Base-by-base conservation (phyloP, 2,797 vertebrate species). In the Chiropotes sagulatus region DNA sequence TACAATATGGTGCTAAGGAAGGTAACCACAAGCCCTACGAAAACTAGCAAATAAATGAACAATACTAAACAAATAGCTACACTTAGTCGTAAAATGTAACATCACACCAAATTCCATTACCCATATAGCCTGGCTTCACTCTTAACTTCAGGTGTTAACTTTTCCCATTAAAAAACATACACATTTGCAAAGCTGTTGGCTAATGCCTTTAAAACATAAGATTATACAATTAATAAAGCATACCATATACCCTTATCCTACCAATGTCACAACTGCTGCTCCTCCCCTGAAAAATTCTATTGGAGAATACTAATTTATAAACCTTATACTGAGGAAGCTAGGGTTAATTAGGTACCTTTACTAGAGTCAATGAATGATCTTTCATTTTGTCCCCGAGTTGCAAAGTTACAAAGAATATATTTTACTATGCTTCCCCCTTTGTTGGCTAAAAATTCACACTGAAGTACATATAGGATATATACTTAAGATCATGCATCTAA, bases 41-140 rank as follows among this genome's bases (percentile, higher is more conserved):
- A 46, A 88, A 92, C 61, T 57, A 64, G 10, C 64, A 73, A 20
- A 89, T 46, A 96, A 97, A 88, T 61, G 36, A 75, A 94, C 14
- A 82, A 89, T 79, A 75, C 54, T 78, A 73, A 93, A 78, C 54
- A 91, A 84, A 52, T 7, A 88, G 17, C 64, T 75, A 80, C n/a
- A 39, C 50, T 93, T 70, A 83, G 54, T 72, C 15, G 12, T 90
- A 88, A 96, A 95, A 70, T 36, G 46, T 46, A 87, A 72, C 9
- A 83, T 52, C 73, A 88, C 24, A 84, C 75, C 72, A 78, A 92
- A 94, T 92, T 44, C 26, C 64, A 78, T 64, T 50, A 88, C 36
- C 14, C 39, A 94, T 30, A 41, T 1, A 88, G 81, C 39, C 46
- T 57, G 54, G 6, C 11, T 85, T 94, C 44, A 88, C 46, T 76